phyloP scores from a whole-genome alignment of 2,113 vertebrate species.

The Pristiophorus japonicus region DNA sequence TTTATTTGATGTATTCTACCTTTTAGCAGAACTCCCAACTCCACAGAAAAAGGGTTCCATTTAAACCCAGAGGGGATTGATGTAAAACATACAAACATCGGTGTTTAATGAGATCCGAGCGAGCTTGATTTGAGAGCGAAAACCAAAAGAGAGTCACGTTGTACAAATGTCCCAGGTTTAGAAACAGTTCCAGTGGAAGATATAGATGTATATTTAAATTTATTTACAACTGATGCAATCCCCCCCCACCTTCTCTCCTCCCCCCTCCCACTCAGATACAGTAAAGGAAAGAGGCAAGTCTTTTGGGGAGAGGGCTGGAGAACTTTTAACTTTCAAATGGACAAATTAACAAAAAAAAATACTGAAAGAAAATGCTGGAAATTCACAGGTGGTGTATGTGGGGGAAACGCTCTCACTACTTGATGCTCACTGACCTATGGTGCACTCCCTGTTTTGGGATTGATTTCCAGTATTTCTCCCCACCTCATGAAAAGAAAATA shows the following conservation, averaged over 20 bases:
- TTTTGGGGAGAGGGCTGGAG: background rate
- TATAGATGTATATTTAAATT: constrained; percentile 4
- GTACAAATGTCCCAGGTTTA: background rate
- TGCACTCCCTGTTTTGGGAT: no score
- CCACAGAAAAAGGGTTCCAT: background rate
- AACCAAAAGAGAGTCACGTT: background rate
- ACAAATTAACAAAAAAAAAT: background rate
- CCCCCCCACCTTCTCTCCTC: no score
- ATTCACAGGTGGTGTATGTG: background rate
- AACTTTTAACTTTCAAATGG: no score
- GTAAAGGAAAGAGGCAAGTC: background rate
- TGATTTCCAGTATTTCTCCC: no score
- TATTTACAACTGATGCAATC: background rate
- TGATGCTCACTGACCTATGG: no score
- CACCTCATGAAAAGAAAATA: no score
- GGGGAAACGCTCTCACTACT: background rate
- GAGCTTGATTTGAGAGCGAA: background rate
- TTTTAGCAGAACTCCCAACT: background rate
- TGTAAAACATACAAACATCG: background rate
- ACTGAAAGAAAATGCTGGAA: background rate
- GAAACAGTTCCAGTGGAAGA: background rate
- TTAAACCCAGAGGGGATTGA: background rate
- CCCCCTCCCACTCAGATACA: background rate
- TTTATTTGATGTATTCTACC: background rate
- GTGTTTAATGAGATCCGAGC: background rate